Evolutionary conservation across 2,113 vertebrate species (phyloP).

Genomic region (Macaca mulatta): DNA sequence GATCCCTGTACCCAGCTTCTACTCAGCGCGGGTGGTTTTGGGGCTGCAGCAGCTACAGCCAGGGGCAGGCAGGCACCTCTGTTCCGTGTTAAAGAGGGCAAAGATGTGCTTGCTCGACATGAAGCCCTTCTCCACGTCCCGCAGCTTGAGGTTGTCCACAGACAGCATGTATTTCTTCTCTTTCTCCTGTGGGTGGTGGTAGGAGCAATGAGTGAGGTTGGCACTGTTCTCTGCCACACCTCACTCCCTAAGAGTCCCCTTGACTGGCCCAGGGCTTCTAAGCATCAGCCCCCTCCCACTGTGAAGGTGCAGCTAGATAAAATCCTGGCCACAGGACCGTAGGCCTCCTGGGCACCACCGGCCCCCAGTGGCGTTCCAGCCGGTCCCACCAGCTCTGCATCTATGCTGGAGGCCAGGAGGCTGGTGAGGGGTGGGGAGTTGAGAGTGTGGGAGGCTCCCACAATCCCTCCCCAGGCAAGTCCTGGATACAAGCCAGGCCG

Average conservation of each 20-base stretch:
- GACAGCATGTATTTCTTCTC: slow-evolving; percentile 98
- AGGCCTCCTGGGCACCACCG: background rate
- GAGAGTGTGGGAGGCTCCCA: background rate
- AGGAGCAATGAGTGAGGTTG: background rate
- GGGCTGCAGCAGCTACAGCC: background rate
- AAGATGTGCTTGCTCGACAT: slow-evolving; percentile 99
- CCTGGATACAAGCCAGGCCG: slow-evolving; percentile 19
- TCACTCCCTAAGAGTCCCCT: background rate
- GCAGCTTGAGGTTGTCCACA: slow-evolving; percentile 96
- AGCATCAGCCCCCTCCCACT: background rate
- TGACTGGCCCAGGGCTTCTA: background rate
- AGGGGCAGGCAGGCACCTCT: slow-evolving; percentile 87
- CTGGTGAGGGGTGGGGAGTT: background rate
- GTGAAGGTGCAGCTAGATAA: background rate
- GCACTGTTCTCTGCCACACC: background rate
- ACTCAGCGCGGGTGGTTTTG: background rate
- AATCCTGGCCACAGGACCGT: background rate
- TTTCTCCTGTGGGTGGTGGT: slow-evolving; percentile 58
- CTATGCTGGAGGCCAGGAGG: background rate
- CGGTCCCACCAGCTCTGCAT: background rate
- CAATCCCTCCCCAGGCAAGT: background rate
- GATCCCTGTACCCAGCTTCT: background rate
- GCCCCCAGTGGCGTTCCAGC: background rate
- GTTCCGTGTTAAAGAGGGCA: slow-evolving; percentile 98
- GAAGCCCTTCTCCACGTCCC: slow-evolving; percentile 97